Percentiles rank a stretch among this genome's conserved stretches.
These are phyloP conservation scores for Drosophila bunnanda DNA, from an alignment of 2,888 invertebrate species.

Conservation along the genomic window DNA sequence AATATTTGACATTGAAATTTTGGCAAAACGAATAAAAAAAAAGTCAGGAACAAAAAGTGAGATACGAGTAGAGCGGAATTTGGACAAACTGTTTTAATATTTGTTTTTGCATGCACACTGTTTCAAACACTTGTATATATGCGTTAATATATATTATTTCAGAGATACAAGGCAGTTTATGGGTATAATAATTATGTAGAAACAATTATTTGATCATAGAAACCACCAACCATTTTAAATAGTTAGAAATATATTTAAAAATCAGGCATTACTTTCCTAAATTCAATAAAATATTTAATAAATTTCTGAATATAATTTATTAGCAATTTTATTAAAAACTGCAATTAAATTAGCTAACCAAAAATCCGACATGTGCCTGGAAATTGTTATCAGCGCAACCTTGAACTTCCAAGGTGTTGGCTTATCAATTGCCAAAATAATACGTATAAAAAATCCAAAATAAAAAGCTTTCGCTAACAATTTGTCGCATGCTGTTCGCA, in stretches of 20 bases:
- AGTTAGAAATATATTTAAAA: neutral
- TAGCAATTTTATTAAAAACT: neutral
- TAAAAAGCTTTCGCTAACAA: constrained; percentile 43
- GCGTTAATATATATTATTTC: neutral
- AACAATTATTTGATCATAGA: neutral
- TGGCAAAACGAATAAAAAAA: constrained; percentile 23
- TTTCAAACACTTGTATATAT: neutral
- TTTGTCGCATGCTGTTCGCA: constrained; percentile 39
- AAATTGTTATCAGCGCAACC: constrained; percentile 58
- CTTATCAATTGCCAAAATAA: constrained; percentile 50
- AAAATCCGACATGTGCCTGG: neutral
- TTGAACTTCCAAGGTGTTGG: constrained; percentile 45
- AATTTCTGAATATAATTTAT: neutral
- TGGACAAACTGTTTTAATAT: constrained; percentile 50
- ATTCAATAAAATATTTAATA: neutral
- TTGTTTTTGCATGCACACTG: constrained; percentile 11
- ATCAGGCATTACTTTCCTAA: no score
- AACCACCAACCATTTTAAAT: neutral
- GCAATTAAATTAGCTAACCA: neutral
- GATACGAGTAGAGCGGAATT: constrained; percentile 43
- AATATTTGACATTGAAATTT: constrained; percentile 69
- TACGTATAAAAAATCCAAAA: neutral
- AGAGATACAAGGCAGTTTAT: neutral
- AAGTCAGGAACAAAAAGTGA: constrained; percentile 4
- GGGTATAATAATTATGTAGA: no score